These are phyloP conservation scores for Ptilonorhynchus violaceus DNA, from an alignment of 2,113 vertebrate genomes.

Conservation along the genomic window DNA sequence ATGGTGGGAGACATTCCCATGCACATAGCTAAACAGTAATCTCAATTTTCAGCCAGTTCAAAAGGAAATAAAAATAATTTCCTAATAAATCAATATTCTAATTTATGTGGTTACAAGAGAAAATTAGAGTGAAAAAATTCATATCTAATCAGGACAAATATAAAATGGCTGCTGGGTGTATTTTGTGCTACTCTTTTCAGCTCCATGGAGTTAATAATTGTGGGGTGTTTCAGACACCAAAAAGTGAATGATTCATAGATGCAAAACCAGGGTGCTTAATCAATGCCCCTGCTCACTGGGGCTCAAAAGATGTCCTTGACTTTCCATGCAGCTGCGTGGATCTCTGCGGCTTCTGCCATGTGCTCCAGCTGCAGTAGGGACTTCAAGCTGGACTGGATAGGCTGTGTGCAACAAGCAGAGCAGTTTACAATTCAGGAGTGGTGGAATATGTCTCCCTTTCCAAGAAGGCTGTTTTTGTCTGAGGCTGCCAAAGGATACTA, in stretches of 20 bases:
- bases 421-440: not conserved
- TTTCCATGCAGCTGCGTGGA: not conserved
- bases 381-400: not conserved
- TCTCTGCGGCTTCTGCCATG: not conserved
- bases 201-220: not conserved
- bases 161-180: not conserved
- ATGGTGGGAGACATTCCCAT: not conserved
- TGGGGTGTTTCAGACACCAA: not conserved
- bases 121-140: not conserved
- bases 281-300: not conserved
- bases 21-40: not conserved
- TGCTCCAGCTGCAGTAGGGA: not conserved
- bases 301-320: not conserved
- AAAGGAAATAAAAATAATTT: not conserved
- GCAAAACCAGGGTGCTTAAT: not conserved
- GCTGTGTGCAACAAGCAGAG: not conserved
- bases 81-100: not conserved
- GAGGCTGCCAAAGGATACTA: conserved; percentile 8
- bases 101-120: not conserved
- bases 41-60: not conserved
- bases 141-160: not conserved
- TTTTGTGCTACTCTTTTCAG: not conserved
- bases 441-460: not conserved
- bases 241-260: not conserved
- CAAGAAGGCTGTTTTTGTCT: conserved; percentile 9